Conservation (phyloP, 2,888 invertebrate genomes). For the Neria commutata region DNA sequence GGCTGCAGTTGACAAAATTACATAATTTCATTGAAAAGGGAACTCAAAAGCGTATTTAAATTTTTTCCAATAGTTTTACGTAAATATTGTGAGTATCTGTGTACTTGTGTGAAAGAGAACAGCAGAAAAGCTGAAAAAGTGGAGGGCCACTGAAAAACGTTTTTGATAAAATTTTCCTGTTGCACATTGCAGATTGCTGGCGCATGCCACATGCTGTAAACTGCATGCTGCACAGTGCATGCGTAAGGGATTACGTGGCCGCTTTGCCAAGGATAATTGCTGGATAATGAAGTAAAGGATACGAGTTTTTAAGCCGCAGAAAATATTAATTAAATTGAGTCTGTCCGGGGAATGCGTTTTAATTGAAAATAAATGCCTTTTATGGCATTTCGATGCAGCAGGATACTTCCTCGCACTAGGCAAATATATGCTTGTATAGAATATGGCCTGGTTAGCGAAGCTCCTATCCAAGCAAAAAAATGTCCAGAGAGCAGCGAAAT, state of each 20-base stretch:
- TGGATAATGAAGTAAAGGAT: slow-evolving; percentile 17
- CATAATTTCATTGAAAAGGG: not conserved
- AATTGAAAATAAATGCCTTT: not conserved
- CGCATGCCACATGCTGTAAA: not conserved
- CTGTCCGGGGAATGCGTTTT: not conserved
- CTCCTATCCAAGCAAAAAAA: too few species aligned
- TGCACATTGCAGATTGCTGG: not conserved
- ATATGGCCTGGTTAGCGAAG: too few species aligned
- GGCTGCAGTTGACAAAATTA: not conserved
- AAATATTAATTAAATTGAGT: slow-evolving; percentile 21
- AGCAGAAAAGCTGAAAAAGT: not conserved
- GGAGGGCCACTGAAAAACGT: not conserved
- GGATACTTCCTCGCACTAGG: too few species aligned
- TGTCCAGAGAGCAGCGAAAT: too few species aligned
- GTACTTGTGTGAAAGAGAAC: not conserved
- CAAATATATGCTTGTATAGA: too few species aligned
- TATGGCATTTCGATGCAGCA: not conserved
- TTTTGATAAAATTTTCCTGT: not conserved
- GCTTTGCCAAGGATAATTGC: slow-evolving; percentile 14
- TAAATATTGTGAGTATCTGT: too few species aligned
- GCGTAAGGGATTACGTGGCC: slow-evolving; percentile 10
- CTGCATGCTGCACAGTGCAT: not conserved
- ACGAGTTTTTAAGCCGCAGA: slow-evolving; percentile 4
- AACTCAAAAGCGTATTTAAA: not conserved
- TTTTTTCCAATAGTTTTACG: not conserved